A percentile compares a stretch with the other conserved stretches of the same genome.
Conservation (phyloP, 2,888 invertebrate genomes). For the Pharmacophagus antenor region DNA sequence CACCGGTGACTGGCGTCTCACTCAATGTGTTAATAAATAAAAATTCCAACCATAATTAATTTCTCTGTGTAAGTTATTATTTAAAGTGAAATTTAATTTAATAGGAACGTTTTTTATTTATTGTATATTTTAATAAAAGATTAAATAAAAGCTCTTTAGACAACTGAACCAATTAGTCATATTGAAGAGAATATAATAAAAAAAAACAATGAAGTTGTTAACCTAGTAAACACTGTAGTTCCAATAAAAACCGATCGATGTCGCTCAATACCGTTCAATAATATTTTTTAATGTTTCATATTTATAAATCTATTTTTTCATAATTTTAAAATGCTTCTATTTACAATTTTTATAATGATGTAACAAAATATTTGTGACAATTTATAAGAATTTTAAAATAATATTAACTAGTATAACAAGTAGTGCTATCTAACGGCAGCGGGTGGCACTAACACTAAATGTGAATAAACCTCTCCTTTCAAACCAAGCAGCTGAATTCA, state of each 20-base stretch:
- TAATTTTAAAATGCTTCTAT: background rate
- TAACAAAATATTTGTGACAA: background rate
- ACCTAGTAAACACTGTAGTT: background rate
- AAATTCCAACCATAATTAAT: too few relatives aligned
- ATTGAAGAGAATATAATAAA: background rate
- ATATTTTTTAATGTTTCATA: background rate
- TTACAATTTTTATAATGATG: background rate
- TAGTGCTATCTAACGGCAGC: conserved; percentile 2
- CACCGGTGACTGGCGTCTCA: too few relatives aligned
- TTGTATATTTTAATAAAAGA: background rate
- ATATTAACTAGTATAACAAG: background rate
- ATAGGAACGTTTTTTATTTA: too few relatives aligned
- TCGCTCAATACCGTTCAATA: background rate
- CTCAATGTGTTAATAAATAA: too few relatives aligned
- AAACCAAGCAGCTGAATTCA: background rate
- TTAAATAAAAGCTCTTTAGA: background rate
- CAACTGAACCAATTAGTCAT: background rate
- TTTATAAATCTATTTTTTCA: background rate
- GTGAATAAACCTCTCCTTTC: background rate
- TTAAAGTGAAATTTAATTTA: too few relatives aligned
- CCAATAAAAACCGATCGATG: background rate
- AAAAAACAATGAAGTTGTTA: background rate
- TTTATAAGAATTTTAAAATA: background rate
- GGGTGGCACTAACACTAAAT: background rate
- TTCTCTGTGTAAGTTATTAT: too few relatives aligned